phyloP scores from a whole-genome alignment of 1,140 invertebrate genomes.

The Halesus radiatus region DNA sequence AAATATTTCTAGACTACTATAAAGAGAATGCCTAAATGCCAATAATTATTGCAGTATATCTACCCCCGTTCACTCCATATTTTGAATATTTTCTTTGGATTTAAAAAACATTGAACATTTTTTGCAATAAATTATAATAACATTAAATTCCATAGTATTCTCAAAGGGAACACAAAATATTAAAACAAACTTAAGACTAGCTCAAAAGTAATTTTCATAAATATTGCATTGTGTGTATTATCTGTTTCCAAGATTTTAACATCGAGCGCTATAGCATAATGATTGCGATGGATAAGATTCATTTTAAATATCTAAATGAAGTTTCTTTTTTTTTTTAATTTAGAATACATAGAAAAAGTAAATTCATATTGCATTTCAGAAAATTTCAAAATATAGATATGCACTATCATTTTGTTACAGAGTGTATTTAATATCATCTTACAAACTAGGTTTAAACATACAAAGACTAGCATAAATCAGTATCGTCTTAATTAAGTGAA shows the following conservation, averaged over 20 bases:
- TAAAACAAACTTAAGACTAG: background rate
- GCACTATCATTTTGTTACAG: conserved; percentile 9
- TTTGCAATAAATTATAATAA: no score
- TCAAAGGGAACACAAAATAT: background rate
- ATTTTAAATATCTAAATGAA: no score
- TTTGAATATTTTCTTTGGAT: background rate
- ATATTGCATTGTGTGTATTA: background rate
- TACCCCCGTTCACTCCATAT: conserved; percentile 27
- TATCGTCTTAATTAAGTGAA: conserved; percentile 54
- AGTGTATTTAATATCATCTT: conserved; percentile 45
- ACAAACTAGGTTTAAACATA: conserved; percentile 49
- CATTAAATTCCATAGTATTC: background rate
- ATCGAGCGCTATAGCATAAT: no score
- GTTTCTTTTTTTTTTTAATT: no score
- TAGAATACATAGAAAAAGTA: no score
- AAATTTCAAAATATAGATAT: conserved; percentile 25
- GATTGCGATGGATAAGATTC: no score
- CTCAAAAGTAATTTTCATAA: conserved; percentile 10
- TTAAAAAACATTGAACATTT: background rate
- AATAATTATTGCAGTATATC: conserved; percentile 6
- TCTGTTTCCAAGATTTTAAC: no score
- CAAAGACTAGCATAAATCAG: conserved; percentile 58
- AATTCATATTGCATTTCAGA: background rate
- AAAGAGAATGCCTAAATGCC: conserved; percentile 27
- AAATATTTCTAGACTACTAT: background rate